Evolutionary conservation across 2,888 invertebrate genomes (phyloP), one percentile per base, ranked within the genome.

Genomic region (Metallyticus violacea): DNA sequence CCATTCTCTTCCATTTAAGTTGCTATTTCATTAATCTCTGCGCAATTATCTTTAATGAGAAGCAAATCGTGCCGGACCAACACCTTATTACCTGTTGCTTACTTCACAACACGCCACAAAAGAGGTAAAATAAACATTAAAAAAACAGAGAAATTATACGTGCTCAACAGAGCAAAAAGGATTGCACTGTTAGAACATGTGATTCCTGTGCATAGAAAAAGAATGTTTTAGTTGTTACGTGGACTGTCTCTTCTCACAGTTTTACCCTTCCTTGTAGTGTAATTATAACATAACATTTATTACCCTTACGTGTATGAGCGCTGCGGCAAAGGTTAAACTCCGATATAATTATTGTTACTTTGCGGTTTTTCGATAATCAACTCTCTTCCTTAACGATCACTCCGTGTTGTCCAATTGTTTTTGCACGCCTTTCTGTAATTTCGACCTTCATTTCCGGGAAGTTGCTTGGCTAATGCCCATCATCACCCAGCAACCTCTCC

Each of bases 291-390:
- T 9, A 28, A n/a, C 62, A 9, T 26, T 81, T 62, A 81, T 81
- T 62, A 0, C 25, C 28, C 7, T 1, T 28, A n/a, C 9, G 77
- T 83, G 77, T 62, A 62, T 62, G 40, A 15, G 15, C 9, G 77
- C 77, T 83, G 15, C 28, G n/a, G 29, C 77, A 62, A 28, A 83
- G 30, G 29, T 30, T 81, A 81, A 81, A 26, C 83, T 83, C 9
- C 29, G 29, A 28, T 62, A 62, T 77, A 83, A 83, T 83, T 83
- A 83, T 28, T 83, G 77, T 83, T 77, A 29, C 28, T 77, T 28
- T 83, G 83, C 26, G 28, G 83, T 83, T 83, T 83, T 83, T 62
- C 40, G 28, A 83, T 83, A 77, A 83, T 83, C 28, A 77, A 83
- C 83, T 9, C 26, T 26, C n/a, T 76, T 83, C 15, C 40, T 7